Evolutionary conservation across 2,797 vertebrate genomes (phyloP).

Genomic region (Sebastes goodei): DNA sequence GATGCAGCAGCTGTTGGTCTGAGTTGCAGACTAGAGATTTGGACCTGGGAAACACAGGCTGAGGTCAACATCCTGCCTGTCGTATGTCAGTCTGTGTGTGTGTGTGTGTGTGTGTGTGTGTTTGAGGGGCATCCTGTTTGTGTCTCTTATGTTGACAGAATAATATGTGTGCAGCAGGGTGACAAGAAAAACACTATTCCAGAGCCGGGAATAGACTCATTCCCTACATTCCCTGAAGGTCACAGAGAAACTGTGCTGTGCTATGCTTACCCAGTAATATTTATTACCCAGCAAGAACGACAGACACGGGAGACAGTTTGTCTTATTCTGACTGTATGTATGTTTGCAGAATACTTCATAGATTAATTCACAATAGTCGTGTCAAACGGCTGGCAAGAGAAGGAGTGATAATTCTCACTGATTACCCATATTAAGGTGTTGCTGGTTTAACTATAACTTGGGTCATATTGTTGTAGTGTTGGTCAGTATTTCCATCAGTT

Average conservation of each 20-base stretch:
- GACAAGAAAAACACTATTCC: conserved; percentile 47
- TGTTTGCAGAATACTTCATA: not conserved
- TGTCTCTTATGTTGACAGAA: conserved; percentile 48
- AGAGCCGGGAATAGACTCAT: conserved; percentile 37
- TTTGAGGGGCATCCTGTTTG: conserved; percentile 62
- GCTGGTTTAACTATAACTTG: not conserved
- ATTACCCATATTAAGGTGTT: not conserved
- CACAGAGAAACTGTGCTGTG: not conserved
- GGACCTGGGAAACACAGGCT: conserved; percentile 39
- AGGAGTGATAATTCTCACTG: not conserved
- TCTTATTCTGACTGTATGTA: not conserved
- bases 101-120: not conserved
- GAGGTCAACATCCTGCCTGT: conserved; percentile 57
- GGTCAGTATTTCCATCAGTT: not conserved
- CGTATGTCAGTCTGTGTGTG: conserved; percentile 10
- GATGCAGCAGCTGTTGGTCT: conserved; percentile 58
- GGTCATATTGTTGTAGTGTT: not conserved
- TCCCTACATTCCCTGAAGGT: conserved; percentile 33
- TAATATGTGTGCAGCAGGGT: conserved; percentile 29
- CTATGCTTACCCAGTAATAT: not conserved
- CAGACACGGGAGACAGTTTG: not conserved
- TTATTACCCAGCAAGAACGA: not conserved
- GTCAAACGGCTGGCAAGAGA: not conserved
- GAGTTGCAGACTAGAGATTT: conserved; percentile 39
- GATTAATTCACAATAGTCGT: not conserved